Evolutionary conservation across 2,888 invertebrate genomes (phyloP).

Genomic region (Mythimna pallens): DNA sequence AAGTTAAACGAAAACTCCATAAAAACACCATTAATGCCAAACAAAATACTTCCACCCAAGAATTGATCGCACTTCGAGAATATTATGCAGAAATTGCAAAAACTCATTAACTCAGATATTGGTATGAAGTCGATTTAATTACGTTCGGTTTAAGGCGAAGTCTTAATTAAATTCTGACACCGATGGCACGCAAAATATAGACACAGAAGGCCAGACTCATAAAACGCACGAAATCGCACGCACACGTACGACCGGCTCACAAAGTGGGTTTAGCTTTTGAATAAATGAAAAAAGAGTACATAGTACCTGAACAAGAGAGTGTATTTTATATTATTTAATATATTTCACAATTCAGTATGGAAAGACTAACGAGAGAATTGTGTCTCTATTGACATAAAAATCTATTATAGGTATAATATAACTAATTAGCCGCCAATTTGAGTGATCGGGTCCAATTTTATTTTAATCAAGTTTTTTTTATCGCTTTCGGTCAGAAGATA

Average conservation of each 20-base stretch:
- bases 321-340: background rate
- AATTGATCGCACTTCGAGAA: conserved; percentile 22
- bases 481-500: no score
- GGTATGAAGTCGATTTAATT: conserved; percentile 49
- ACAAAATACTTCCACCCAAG: conserved; percentile 22
- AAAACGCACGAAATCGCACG: background rate
- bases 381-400: background rate
- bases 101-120: conserved; percentile 45
- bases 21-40: conserved; percentile 3
- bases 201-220: conserved; percentile 5
- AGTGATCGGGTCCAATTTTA: no score
- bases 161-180: conserved; percentile 79
- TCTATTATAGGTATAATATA: no score
- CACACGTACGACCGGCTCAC: background rate
- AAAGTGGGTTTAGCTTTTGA: background rate
- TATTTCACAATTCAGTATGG: background rate
- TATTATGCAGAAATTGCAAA: conserved; percentile 54
- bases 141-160: conserved; percentile 34
- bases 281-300: no score
- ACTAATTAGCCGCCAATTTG: no score
- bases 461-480: no score
- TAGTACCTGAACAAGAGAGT: no score
- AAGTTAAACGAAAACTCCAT: background rate
- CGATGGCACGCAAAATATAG: background rate
- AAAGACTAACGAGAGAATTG: background rate